Evolutionary conservation across 2,113 vertebrate genomes (phyloP).

Genomic region (Illadopsis cleaveri): DNA sequence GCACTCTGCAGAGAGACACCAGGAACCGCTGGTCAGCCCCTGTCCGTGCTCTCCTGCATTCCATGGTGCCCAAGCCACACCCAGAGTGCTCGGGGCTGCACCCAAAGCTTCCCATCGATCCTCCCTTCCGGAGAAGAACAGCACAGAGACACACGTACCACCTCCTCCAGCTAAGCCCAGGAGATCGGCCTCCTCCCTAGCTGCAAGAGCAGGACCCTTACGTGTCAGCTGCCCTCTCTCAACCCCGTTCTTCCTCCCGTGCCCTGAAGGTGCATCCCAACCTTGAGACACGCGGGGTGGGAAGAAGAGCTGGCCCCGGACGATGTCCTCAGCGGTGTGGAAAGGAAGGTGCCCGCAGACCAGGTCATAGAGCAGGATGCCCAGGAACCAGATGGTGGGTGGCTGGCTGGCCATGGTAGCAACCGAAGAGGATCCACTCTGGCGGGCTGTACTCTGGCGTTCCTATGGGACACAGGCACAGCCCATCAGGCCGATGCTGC

Average conservation of each 20-base stretch:
- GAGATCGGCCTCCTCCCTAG: neutral
- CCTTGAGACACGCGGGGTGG: neutral
- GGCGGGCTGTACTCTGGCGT: neutral
- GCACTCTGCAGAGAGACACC: neutral
- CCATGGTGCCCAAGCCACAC: neutral
- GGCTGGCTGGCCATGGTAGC: neutral
- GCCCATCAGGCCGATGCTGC: neutral
- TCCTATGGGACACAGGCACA: neutral
- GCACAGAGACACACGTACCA: neutral
- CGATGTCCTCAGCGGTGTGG: neutral
- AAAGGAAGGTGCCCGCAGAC: neutral
- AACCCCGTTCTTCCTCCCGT: neutral
- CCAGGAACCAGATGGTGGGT: neutral
- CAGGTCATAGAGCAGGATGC: neutral
- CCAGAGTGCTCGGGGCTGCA: neutral
- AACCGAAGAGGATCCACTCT: neutral
- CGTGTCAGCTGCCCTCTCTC: neutral
- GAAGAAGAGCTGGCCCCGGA: neutral
- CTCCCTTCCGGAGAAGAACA: neutral
- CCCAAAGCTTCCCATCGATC: neutral
- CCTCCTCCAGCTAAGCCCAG: too few species aligned
- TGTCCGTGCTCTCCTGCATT: neutral
- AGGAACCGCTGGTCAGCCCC: neutral
- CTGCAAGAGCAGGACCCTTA: neutral
- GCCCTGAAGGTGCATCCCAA: neutral